Evolutionary conservation across 1,140 invertebrate species (phyloP).

Genomic region (Metaphire vulgaris): DNA sequence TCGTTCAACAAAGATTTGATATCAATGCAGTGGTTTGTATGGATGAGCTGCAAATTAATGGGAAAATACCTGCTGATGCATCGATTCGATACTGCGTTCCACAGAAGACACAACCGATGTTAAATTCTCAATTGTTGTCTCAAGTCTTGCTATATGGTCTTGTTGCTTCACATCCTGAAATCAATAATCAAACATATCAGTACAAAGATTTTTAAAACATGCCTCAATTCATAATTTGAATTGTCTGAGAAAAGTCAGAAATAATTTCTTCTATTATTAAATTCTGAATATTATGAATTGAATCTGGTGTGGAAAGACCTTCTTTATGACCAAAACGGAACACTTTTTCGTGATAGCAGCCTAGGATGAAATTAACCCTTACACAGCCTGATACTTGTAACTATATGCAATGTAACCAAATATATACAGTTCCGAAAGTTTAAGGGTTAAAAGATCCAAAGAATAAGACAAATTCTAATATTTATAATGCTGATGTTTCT

Average conservation of each 20-base stretch:
- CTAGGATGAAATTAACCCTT: too few species aligned
- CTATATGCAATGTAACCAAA: too few species aligned
- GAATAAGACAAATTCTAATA: too few species aligned
- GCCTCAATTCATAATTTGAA: neutral
- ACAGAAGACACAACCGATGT: neutral
- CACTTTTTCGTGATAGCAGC: neutral
- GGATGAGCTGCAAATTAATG: too few species aligned
- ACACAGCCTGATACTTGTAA: too few species aligned
- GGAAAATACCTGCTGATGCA: constrained; percentile 11
- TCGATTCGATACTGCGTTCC: neutral
- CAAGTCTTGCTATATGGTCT: constrained; percentile 18
- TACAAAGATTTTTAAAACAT: neutral
- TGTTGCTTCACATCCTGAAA: constrained; percentile 25
- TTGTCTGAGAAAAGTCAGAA: too few species aligned
- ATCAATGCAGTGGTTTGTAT: too few species aligned
- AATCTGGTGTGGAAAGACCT: constrained; percentile 2
- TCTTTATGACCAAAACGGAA: neutral
- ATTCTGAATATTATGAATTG: constrained; percentile 24
- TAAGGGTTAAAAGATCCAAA: too few species aligned
- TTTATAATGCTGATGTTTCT: too few species aligned
- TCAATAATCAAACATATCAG: neutral
- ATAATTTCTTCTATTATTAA: constrained; percentile 20
- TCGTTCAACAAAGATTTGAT: too few species aligned
- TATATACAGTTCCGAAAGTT: too few species aligned
- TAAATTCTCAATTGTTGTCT: constrained; percentile 6